A percentile compares a stretch with the other conserved stretches of the same genome.
These are phyloP conservation scores for Picus viridis DNA, from an alignment of 2,797 vertebrate genomes.

Conservation along the genomic window DNA sequence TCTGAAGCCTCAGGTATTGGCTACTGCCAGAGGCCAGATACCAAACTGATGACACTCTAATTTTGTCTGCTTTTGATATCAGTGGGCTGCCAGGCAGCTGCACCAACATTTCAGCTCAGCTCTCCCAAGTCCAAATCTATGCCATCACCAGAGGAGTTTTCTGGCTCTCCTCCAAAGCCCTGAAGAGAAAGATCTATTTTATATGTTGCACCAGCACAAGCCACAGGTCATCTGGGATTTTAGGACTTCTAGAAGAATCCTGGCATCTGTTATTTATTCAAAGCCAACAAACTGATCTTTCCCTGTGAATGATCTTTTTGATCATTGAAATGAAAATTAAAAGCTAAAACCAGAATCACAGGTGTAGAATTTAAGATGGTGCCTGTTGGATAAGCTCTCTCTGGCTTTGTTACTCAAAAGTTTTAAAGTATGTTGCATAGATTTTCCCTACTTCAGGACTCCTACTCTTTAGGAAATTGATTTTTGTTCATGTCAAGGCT, in stretches of 20 bases:
- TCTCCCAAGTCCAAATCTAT: slow-evolving; percentile 1
- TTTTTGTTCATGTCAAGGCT: not conserved
- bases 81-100: not conserved
- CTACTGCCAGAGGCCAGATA: slow-evolving; percentile 37
- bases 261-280: slow-evolving; percentile 2
- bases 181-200: slow-evolving; percentile 17
- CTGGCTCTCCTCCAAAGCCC: slow-evolving; percentile 29
- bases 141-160: slow-evolving; percentile 24
- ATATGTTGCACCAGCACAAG: slow-evolving; percentile 12
- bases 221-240: slow-evolving; percentile 15
- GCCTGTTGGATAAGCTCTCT: not conserved
- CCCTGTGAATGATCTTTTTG: not conserved
- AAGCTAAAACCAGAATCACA: not conserved
- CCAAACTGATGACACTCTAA: slow-evolving; percentile 15
- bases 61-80: slow-evolving; percentile 40
- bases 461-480: not conserved
- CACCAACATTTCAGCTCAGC: not conserved
- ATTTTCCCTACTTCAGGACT: not conserved
- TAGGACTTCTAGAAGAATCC: slow-evolving; percentile 21
- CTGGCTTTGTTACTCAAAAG: not conserved
- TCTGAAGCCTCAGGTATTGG: slow-evolving; percentile 31
- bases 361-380: not conserved
- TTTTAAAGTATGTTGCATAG: not conserved
- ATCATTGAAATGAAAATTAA: not conserved
- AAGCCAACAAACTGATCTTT: not conserved